A percentile compares a stretch with the other conserved stretches of the same genome.
These are phyloP conservation scores for Aramus guarauna DNA, from an alignment of 2,113 vertebrate genomes.

Conservation along the genomic window DNA sequence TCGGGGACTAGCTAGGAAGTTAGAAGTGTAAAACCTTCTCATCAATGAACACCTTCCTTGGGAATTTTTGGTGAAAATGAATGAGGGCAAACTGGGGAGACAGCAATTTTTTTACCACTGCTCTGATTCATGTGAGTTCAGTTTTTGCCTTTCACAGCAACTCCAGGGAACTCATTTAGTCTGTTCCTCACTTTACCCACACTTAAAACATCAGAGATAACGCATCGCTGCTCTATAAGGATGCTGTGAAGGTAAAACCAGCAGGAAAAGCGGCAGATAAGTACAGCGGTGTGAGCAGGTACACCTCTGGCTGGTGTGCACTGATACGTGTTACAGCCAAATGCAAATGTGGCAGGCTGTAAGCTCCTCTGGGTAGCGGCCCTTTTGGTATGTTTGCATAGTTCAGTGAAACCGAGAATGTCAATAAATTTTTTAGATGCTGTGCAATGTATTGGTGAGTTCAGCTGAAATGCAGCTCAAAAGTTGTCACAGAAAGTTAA, in stretches of 20 bases:
- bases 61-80: background rate
- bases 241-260: background rate
- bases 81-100: background rate
- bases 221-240: background rate
- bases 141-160: background rate
- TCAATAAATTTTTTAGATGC: background rate
- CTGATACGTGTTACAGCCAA: background rate
- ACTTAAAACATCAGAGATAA: background rate
- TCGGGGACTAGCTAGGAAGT: background rate
- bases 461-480: background rate
- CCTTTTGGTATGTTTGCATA: background rate
- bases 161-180: background rate
- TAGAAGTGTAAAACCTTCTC: background rate
- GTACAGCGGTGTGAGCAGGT: background rate
- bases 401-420: background rate
- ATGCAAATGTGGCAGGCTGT: background rate
- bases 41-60: background rate
- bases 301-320: background rate
- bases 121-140: background rate
- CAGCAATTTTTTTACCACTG: background rate
- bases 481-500: background rate
- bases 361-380: background rate
- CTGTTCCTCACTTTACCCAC: background rate
- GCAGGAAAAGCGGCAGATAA: background rate
- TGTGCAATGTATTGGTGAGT: background rate